phyloP scores from a whole-genome alignment of 1,140 invertebrate genomes.

The Megalonaias nervosa region DNA sequence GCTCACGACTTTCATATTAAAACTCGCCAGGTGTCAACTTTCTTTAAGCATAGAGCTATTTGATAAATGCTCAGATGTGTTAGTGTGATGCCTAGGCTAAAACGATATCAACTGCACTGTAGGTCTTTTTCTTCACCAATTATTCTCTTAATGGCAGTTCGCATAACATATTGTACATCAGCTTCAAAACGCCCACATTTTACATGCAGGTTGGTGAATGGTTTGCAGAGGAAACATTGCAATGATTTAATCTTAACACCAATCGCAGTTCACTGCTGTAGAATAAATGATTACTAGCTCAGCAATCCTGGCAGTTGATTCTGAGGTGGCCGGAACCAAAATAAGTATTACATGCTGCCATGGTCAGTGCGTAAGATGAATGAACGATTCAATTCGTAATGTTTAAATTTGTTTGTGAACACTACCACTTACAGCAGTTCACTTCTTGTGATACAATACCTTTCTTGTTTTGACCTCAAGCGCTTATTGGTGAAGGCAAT shows the following conservation, averaged over 20 bases:
- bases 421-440: conserved; percentile 27
- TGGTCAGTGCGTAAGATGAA: conserved; percentile 33
- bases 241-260: neutral
- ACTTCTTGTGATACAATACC: conserved; percentile 15
- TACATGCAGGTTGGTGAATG: conserved; percentile 2
- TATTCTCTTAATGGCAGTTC: no score
- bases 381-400: conserved; percentile 6
- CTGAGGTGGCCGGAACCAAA: conserved; percentile 16
- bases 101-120: no score
- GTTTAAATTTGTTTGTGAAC: conserved; percentile 26
- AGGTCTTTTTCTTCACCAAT: no score
- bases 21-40: no score
- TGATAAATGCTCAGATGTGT: no score
- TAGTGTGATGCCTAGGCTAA: no score
- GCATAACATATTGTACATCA: no score
- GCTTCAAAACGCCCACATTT: no score
- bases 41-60: no score
- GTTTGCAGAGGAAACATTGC: conserved; percentile 16
- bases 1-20: no score
- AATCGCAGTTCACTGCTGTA: neutral
- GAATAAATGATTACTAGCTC: conserved; percentile 12
- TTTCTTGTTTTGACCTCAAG: conserved; percentile 2
- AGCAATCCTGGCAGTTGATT: conserved; percentile 23
- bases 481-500: conserved; percentile 3
- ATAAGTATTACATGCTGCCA: conserved; percentile 28